Conservation (phyloP, 2,797 vertebrate species). For the Pangasius macronema region DNA sequence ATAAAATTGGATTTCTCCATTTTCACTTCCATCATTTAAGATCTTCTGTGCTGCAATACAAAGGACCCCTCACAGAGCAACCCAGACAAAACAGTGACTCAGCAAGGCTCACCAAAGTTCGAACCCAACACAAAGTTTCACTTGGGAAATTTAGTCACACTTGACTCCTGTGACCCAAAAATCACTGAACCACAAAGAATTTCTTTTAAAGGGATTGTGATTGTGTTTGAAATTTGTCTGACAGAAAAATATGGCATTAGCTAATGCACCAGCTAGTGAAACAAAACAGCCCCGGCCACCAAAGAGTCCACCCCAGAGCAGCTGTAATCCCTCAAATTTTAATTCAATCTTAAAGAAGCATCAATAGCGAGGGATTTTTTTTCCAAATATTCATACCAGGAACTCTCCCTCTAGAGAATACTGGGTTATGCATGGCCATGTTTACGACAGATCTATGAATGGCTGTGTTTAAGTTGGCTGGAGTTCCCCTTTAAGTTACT, state of each 20-base stretch:
- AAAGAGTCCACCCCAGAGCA: neutral
- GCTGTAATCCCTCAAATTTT: neutral
- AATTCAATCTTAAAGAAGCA: neutral
- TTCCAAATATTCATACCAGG: neutral
- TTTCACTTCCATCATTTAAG: neutral
- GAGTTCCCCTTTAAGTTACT: neutral
- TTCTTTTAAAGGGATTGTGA: neutral
- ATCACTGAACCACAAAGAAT: neutral
- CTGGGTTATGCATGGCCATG: neutral
- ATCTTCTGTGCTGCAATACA: neutral
- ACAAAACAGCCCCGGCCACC: conserved; percentile 19
- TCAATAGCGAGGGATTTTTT: neutral
- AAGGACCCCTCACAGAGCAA: neutral
- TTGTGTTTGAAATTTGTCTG: neutral
- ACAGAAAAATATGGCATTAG: neutral
- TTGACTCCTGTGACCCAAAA: neutral
- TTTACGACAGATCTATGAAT: neutral
- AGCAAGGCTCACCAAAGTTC: neutral
- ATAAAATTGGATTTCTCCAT: neutral
- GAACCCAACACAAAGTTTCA: neutral
- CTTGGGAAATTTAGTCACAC: neutral
- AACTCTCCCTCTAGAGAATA: neutral
- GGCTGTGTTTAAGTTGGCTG: neutral
- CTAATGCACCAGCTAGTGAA: conserved; percentile 6
- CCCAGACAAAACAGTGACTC: neutral